Evolutionary conservation across 2,113 vertebrate species (phyloP).

Genomic region (Brachyhypopomus gauderio): DNA sequence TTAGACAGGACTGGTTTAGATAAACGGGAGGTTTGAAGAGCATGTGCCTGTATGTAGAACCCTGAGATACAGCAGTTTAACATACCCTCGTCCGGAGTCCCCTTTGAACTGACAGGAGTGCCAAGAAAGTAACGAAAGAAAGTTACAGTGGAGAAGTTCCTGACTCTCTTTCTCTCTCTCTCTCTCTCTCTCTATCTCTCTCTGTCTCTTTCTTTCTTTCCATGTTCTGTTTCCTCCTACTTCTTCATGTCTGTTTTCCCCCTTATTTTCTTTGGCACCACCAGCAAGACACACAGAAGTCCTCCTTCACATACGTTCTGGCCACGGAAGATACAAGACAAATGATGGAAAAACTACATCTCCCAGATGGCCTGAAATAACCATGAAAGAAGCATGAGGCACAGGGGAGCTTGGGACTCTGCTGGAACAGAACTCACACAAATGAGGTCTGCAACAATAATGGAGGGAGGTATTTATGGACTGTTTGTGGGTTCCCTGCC

Average conservation of each 20-base stretch:
- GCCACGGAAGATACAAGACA: constrained; percentile 76
- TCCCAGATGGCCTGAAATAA: constrained; percentile 84
- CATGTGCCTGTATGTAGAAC: neutral
- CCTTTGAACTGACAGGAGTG: constrained; percentile 18
- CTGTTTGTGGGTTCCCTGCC: constrained; percentile 62
- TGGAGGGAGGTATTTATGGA: constrained; percentile 60
- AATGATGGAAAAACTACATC: constrained; percentile 54
- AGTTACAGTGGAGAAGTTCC: constrained; percentile 31
- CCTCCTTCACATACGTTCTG: constrained; percentile 67
- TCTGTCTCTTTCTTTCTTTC: constrained; percentile 20
- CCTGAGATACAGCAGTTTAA: neutral
- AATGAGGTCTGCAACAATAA: constrained; percentile 79
- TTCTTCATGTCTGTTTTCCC: neutral
- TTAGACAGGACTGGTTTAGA: neutral
- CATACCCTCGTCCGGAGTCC: too few relatives aligned
- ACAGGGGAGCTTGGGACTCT: constrained; percentile 80
- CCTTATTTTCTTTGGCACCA: constrained; percentile 43
- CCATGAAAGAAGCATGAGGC: constrained; percentile 80
- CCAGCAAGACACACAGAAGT: constrained; percentile 41
- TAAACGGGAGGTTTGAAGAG: neutral
- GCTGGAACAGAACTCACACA: constrained; percentile 21
- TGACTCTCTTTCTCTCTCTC: neutral
- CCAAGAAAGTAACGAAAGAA: constrained; percentile 35
- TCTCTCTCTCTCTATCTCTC: neutral
- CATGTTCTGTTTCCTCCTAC: neutral